These are phyloP conservation scores for Sebastes cheni DNA, from an alignment of 2,797 vertebrate species.

Conservation along the genomic window DNA sequence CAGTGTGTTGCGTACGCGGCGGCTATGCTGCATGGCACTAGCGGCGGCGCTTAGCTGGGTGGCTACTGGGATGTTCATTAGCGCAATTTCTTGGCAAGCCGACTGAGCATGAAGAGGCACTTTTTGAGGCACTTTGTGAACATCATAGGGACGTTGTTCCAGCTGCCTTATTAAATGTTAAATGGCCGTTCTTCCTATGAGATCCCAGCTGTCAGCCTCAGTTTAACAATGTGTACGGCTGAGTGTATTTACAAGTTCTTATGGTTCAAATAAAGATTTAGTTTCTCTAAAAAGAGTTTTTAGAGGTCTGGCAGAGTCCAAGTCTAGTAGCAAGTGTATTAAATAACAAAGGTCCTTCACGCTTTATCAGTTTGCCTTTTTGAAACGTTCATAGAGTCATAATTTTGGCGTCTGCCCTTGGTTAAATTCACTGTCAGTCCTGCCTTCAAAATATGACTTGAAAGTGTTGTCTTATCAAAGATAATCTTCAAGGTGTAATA, in stretches of 20 bases:
- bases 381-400: not conserved
- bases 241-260: constrained; percentile 22
- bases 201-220: constrained; percentile 28
- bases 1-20: constrained; percentile 34
- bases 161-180: constrained; percentile 44
- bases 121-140: constrained; percentile 48
- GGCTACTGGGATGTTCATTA: constrained; percentile 54
- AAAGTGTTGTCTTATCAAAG: constrained; percentile 36
- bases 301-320: not conserved
- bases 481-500: constrained; percentile 53
- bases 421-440: not conserved
- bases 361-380: constrained; percentile 12
- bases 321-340: constrained; percentile 9
- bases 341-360: constrained; percentile 5
- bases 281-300: constrained; percentile 14
- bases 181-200: constrained; percentile 25
- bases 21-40: constrained; percentile 16
- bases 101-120: constrained; percentile 47
- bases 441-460: constrained; percentile 15
- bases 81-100: constrained; percentile 29
- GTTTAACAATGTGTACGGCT: not conserved
- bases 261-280: constrained; percentile 19
- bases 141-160: constrained; percentile 38
- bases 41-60: constrained; percentile 21
- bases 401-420: not conserved